Evolutionary conservation across 2,797 vertebrate species (phyloP), one percentile per base, ranked within the genome.

Genomic region (Oreonectes daqikongensis): DNA sequence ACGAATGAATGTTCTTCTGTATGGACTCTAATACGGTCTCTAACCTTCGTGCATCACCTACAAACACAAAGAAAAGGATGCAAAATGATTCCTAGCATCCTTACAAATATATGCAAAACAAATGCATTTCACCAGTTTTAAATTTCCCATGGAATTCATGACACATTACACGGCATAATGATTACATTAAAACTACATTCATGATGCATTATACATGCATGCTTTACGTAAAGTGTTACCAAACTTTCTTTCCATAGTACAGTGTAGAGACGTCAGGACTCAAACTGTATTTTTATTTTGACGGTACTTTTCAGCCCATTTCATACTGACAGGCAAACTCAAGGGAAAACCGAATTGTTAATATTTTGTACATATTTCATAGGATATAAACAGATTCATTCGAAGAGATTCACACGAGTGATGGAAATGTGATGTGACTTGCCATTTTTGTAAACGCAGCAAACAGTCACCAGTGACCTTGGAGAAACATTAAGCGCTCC

Each of bases 1-100:
- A 99, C 76, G 97, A 95, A 91, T 96, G 95, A 82, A 98, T 97
- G 89, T 98, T 98, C 90, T 99, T 99, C 93, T 99, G 97, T 83
- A 96, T 96, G 85, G 97, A 98, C 92, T 99, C 96, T 94, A 98
- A 94, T 85, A 99, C 95, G 87, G 95, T 96, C 92, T 96, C 94
- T 78, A 98, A 89, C 79, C 93, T 94, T 83, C 92, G 93, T 91
- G 96, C 95, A 88, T 99, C 97, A 82, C 97, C 97, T 99, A 72
- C 11, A 68, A 67, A 57, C 72, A 32, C 28, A 20, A n/a, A n/a
- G 38, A 4, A 44, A 24, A 8, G 14, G n/a, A 77, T 10, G 20
- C 1, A 12, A n/a, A 59, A 24, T 52, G 5, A 35, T 28, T 53
- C 22, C 11, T 28, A 32, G 32, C 20, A 26, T 35, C n/a, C 35